Evolutionary conservation across 2,888 invertebrate genomes (phyloP).

Genomic region (Deroplatys truncata): DNA sequence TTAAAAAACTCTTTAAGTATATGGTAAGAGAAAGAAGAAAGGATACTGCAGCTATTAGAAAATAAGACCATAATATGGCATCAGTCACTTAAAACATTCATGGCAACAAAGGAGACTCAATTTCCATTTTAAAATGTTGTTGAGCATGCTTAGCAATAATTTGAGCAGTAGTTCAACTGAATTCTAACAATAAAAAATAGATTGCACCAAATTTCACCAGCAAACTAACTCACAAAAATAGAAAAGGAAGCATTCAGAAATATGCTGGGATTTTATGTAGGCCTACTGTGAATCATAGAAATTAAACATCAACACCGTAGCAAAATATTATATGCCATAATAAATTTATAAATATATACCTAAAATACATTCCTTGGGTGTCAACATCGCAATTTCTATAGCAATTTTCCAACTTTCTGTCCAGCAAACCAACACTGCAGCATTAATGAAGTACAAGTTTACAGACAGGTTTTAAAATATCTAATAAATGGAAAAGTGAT

Average conservation of each 20-base stretch:
- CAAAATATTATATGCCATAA: neutral
- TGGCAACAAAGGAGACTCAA: slow-evolving; percentile 19
- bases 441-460: slow-evolving; percentile 8
- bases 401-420: slow-evolving; percentile 8
- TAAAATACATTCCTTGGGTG: neutral
- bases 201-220: neutral
- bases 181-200: slow-evolving; percentile 1
- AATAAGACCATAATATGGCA: slow-evolving; percentile 23
- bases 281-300: neutral
- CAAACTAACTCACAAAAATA: neutral
- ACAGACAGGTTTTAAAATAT: slow-evolving; percentile 15
- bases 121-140: slow-evolving; percentile 13
- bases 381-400: slow-evolving; percentile 25
- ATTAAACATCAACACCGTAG: neutral
- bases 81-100: slow-evolving; percentile 21
- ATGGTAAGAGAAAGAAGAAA: slow-evolving; percentile 19
- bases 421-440: slow-evolving; percentile 9
- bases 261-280: neutral
- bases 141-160: slow-evolving; percentile 26
- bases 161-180: slow-evolving; percentile 23
- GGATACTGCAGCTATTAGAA: slow-evolving; percentile 11
- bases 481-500: slow-evolving; percentile 12
- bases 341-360: neutral
- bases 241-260: neutral
- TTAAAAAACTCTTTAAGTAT: slow-evolving; percentile 22